phyloP scores from a whole-genome alignment of 2,888 invertebrate genomes.

The Sialis lutaria region DNA sequence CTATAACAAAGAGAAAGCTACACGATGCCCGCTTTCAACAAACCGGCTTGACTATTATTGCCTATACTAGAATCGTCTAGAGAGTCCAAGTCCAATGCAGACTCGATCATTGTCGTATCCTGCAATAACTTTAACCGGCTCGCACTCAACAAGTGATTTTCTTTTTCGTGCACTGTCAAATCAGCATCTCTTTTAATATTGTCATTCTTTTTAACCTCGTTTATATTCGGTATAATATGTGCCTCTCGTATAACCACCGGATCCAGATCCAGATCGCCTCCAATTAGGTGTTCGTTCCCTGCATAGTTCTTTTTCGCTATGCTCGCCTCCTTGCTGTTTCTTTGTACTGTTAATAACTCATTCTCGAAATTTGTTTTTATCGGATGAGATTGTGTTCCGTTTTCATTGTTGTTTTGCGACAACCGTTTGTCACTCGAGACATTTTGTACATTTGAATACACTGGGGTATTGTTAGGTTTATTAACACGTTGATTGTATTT shows the following conservation, averaged over 20 bases:
- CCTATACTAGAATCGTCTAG: constrained; percentile 57
- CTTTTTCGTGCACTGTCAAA: constrained; percentile 23
- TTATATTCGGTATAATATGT: constrained; percentile 17
- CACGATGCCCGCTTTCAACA: constrained; percentile 38
- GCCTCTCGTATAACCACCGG: constrained; percentile 23
- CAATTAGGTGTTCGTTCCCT: constrained; percentile 21
- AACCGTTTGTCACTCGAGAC: constrained; percentile 6
- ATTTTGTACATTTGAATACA: constrained; percentile 23
- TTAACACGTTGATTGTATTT: constrained; percentile 15
- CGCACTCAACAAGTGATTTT: constrained; percentile 39
- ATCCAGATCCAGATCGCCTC: constrained; percentile 39
- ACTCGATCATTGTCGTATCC: constrained; percentile 83
- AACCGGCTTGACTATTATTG: constrained; percentile 46
- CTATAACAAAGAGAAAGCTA: constrained; percentile 11
- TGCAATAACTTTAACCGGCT: constrained; percentile 61
- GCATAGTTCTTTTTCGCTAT: constrained; percentile 11
- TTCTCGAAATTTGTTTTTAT: neutral
- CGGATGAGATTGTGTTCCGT: neutral
- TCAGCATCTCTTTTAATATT: constrained; percentile 21
- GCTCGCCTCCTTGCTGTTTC: neutral
- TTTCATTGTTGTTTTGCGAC: constrained; percentile 2
- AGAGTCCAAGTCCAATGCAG: constrained; percentile 75
- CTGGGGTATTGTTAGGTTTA: constrained; percentile 19
- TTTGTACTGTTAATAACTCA: constrained; percentile 6
- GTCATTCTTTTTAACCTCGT: constrained; percentile 11